These are phyloP conservation scores for Tetragonula carbonaria DNA, from an alignment of 2,888 invertebrate species.

Conservation along the genomic window DNA sequence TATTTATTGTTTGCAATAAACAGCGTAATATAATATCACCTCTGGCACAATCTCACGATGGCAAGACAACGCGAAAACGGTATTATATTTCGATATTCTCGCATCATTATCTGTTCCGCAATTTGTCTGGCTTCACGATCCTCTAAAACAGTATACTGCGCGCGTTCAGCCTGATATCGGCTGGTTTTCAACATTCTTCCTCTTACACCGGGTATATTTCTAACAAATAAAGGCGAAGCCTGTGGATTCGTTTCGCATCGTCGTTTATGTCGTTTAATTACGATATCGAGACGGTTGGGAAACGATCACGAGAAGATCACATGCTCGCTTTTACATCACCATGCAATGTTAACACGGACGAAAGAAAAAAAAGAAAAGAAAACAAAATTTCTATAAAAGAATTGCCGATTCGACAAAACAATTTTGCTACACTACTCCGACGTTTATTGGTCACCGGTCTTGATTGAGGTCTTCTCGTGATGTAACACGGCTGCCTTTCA, in stretches of 20 bases:
- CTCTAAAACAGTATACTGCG: slow-evolving; percentile 33
- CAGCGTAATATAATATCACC: slow-evolving; percentile 84
- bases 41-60: slow-evolving; percentile 84
- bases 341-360: background rate
- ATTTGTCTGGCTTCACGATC: slow-evolving; percentile 10
- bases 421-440: background rate
- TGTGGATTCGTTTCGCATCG: slow-evolving; percentile 65
- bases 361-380: background rate
- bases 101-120: slow-evolving; percentile 51
- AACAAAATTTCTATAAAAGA: background rate
- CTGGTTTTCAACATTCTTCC: slow-evolving; percentile 54
- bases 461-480: slow-evolving; percentile 54
- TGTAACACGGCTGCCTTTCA: slow-evolving; percentile 53
- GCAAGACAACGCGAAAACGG: slow-evolving; percentile 74
- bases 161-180: slow-evolving; percentile 23
- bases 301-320: slow-evolving; percentile 63
- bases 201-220: slow-evolving; percentile 71
- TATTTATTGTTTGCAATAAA: slow-evolving; percentile 84
- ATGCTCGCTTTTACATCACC: slow-evolving; percentile 19
- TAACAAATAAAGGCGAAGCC: slow-evolving; percentile 74
- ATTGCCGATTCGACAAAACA: background rate
- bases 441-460: slow-evolving; percentile 20
- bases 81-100: slow-evolving; percentile 44
- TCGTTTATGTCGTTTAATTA: slow-evolving; percentile 66
- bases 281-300: slow-evolving; percentile 54